Percentiles rank a stretch among this genome's conserved stretches.
These are phyloP conservation scores for Pseudococcus viburni DNA, from an alignment of 2,888 invertebrate species.

Conservation along the genomic window DNA sequence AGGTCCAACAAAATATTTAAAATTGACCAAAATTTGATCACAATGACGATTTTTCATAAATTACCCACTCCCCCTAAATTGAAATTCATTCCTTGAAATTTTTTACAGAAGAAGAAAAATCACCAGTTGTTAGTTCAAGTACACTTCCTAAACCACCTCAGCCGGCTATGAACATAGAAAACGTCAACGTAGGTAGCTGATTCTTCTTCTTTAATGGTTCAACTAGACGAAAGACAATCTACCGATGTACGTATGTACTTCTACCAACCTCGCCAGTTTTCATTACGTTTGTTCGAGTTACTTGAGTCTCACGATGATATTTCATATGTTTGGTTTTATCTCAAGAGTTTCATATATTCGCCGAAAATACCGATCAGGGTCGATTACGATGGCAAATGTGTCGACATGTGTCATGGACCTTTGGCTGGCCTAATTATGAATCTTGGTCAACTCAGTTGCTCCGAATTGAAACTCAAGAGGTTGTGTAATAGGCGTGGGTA, in stretches of 20 bases:
- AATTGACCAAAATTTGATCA: too few species aligned
- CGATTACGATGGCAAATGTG: slow-evolving; percentile 95
- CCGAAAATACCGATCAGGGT: slow-evolving; percentile 93
- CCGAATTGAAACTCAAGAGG: slow-evolving; percentile 89
- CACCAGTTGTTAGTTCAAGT: not conserved
- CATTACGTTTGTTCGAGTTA: slow-evolving; percentile 49
- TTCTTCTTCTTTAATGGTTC: slow-evolving; percentile 49
- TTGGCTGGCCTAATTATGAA: slow-evolving; percentile 92
- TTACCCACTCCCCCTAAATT: too few species aligned
- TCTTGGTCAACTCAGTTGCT: slow-evolving; percentile 91
- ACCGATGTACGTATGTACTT: not conserved
- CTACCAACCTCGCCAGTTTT: slow-evolving; percentile 15
- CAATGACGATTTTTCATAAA: too few species aligned
- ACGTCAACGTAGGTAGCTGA: slow-evolving; percentile 26
- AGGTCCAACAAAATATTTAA: too few species aligned
- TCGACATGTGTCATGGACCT: slow-evolving; percentile 91
- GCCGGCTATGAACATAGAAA: slow-evolving; percentile 65
- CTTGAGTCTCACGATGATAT: not conserved
- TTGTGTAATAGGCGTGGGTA: slow-evolving; percentile 82
- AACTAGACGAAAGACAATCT: slow-evolving; percentile 43
- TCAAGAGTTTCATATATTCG: slow-evolving; percentile 89
- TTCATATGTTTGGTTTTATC: slow-evolving; percentile 68
- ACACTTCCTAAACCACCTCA: not conserved
- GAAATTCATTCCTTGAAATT: too few species aligned
- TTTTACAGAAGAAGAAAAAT: not conserved